Evolutionary conservation across 2,113 vertebrate species (phyloP).

Genomic region (Saccopteryx bilineata): DNA sequence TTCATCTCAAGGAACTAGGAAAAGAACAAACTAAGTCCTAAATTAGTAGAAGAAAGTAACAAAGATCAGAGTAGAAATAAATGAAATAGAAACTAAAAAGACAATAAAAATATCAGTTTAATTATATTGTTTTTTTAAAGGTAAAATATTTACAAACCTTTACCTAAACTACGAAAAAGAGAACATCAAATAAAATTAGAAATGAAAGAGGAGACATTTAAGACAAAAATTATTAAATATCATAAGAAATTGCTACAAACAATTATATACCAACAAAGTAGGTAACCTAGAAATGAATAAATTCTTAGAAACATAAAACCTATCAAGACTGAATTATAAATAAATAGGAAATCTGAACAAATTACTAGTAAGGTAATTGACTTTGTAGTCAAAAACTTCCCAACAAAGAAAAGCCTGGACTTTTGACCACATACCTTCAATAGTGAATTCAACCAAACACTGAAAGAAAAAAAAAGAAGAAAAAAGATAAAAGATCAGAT

Average conservation of each 20-base stretch:
- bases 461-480: not conserved
- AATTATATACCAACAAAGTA: no score
- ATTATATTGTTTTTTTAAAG: not conserved
- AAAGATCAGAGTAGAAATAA: not conserved
- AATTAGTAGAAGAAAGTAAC: not conserved
- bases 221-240: not conserved
- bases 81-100: not conserved
- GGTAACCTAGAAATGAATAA: no score
- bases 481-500: not conserved
- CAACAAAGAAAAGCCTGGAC: not conserved
- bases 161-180: not conserved
- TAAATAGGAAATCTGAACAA: not conserved
- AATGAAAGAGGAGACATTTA: not conserved
- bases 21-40: not conserved
- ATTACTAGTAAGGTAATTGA: not conserved
- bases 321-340: not conserved
- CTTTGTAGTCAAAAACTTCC: conserved; percentile 1
- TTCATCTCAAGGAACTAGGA: not conserved
- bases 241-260: not conserved
- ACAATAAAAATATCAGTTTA: not conserved
- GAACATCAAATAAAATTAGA: not conserved
- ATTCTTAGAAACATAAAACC: not conserved
- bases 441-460: not conserved
- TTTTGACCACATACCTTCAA: not conserved
- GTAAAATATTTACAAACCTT: not conserved